Percentiles rank a stretch among this genome's conserved stretches.
These are phyloP conservation scores for Sitophilus oryzae DNA, from an alignment of 1,140 invertebrate species.

Conservation along the genomic window DNA sequence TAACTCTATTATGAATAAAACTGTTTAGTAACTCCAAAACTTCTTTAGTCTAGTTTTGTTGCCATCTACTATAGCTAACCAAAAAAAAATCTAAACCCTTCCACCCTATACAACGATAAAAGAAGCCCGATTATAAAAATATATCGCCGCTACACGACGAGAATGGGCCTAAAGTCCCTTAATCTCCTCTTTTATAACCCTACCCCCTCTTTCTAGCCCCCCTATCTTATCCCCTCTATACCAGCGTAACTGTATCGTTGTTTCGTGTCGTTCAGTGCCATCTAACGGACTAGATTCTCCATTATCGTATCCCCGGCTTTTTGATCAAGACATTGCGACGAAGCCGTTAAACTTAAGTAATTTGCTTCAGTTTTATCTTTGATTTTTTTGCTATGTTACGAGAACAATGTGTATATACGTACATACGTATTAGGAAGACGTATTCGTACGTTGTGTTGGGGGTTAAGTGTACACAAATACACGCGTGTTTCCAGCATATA, in stretches of 20 bases:
- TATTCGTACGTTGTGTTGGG: too few species aligned
- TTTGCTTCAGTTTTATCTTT: neutral
- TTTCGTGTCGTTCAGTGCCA: neutral
- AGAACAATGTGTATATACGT: too few species aligned
- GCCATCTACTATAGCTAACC: too few species aligned
- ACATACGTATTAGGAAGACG: neutral
- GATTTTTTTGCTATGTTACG: neutral
- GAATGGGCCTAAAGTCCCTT: neutral
- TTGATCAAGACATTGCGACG: neutral
- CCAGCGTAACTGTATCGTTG: neutral
- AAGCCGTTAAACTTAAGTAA: neutral
- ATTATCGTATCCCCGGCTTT: neutral
- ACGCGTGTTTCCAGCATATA: neutral
- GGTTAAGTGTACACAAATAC: too few species aligned
- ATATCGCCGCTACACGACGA: neutral
- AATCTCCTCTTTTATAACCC: too few species aligned
- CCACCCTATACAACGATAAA: neutral
- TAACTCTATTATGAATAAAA: too few species aligned
- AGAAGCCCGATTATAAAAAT: neutral
- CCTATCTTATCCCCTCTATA: too few species aligned
- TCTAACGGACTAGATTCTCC: too few species aligned
- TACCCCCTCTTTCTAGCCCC: too few species aligned
- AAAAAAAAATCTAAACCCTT: too few species aligned
- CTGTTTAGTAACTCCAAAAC: too few species aligned
- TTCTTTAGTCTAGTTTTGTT: too few species aligned